Evolutionary conservation across 2,113 vertebrate species (phyloP).

Genomic region (Corythornis madagascariensis): DNA sequence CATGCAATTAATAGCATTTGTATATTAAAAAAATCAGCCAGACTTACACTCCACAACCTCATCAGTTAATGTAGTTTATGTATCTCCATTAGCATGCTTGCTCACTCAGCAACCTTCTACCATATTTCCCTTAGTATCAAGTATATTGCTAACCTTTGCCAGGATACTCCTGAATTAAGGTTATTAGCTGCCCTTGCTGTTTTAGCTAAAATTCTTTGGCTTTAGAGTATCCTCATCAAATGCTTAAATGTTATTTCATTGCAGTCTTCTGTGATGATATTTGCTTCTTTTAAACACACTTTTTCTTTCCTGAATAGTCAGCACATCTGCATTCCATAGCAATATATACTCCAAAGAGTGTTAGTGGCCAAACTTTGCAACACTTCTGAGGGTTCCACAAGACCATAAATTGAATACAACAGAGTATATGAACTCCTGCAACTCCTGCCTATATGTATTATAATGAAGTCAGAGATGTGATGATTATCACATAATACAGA

Average conservation of each 20-base stretch:
- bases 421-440: slow-evolving; percentile 19
- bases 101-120: slow-evolving; percentile 29
- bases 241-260: slow-evolving; percentile 60
- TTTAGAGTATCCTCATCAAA: slow-evolving; percentile 22
- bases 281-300: slow-evolving; percentile 35
- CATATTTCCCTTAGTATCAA: neutral
- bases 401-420: slow-evolving; percentile 63
- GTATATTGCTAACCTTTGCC: slow-evolving; percentile 16
- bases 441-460: slow-evolving; percentile 10
- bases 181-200: slow-evolving; percentile 11
- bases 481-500: slow-evolving; percentile 73
- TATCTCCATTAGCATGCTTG: slow-evolving; percentile 15
- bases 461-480: slow-evolving; percentile 57
- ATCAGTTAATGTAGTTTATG: slow-evolving; percentile 15
- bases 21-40: neutral
- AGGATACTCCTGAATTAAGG: slow-evolving; percentile 10
- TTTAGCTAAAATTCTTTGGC: slow-evolving; percentile 23
- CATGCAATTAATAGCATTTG: neutral
- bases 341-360: slow-evolving; percentile 34
- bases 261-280: slow-evolving; percentile 33
- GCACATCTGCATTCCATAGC: slow-evolving; percentile 33
- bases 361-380: slow-evolving; percentile 50
- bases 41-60: neutral
- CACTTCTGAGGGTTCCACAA: slow-evolving; percentile 35
- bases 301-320: slow-evolving; percentile 59